Conservation (phyloP, 1,140 invertebrate species). For the Piezodorus guildinii region DNA sequence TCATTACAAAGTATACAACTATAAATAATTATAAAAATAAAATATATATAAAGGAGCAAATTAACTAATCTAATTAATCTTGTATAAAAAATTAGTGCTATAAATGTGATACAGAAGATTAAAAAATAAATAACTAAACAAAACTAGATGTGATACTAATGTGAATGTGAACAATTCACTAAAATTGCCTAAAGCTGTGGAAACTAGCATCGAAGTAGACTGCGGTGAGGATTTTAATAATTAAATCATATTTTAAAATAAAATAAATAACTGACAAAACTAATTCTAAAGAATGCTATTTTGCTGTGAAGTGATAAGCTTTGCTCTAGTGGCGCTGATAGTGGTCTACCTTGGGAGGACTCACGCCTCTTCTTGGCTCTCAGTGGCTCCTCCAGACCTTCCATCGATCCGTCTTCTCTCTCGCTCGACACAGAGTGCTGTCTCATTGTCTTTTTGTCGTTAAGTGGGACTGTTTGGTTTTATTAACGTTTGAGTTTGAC, state of each 20-base stretch:
- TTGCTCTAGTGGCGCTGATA: background rate
- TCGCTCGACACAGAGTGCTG: slow-evolving; percentile 52
- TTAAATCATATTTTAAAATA: background rate
- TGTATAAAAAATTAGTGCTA: no score
- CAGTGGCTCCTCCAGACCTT: slow-evolving; percentile 52
- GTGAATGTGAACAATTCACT: no score
- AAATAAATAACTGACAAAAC: no score
- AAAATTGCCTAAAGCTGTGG: no score
- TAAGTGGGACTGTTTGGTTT: slow-evolving; percentile 45
- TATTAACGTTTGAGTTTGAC: background rate
- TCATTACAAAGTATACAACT: no score
- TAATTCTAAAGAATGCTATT: no score
- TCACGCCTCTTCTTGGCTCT: slow-evolving; percentile 51
- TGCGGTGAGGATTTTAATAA: background rate
- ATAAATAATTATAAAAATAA: no score
- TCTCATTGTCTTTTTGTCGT: slow-evolving; percentile 51
- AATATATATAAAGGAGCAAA: no score
- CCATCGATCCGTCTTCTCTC: slow-evolving; percentile 44
- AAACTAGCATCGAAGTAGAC: background rate
- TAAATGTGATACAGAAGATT: no score
- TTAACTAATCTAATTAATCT: no score
- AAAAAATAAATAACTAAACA: no score
- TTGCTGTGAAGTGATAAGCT: background rate
- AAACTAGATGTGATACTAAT: no score
- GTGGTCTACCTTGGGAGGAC: slow-evolving; percentile 30